Evolutionary conservation across 2,888 invertebrate genomes (phyloP).

Genomic region (Calameuta idolon): DNA sequence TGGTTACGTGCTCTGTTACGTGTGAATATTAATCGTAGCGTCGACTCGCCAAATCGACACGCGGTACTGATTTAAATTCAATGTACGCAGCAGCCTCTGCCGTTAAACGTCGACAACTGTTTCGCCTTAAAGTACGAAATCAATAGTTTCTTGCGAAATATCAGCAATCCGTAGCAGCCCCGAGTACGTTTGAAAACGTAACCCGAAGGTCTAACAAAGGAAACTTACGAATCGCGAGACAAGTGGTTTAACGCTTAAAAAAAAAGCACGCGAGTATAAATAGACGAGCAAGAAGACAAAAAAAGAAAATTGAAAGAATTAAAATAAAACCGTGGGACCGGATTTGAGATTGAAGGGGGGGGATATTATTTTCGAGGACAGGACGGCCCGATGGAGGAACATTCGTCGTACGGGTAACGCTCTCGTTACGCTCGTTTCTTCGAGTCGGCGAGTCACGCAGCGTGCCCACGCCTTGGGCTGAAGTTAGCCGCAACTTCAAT

Average conservation of each 20-base stretch:
- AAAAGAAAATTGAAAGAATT: neutral
- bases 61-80: neutral
- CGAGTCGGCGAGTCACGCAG: conserved; percentile 47
- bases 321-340: neutral
- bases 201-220: neutral
- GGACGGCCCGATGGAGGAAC: neutral
- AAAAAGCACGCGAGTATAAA: neutral
- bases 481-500: conserved; percentile 25
- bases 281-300: neutral
- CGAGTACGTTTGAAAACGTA: neutral
- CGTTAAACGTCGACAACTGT: neutral
- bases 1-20: neutral
- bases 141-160: neutral
- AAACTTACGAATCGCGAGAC: neutral
- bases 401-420: neutral
- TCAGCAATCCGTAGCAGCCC: neutral
- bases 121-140: neutral
- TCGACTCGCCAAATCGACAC: neutral
- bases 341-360: neutral
- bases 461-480: conserved; percentile 47
- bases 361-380: neutral
- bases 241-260: neutral
- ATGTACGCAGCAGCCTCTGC: neutral
- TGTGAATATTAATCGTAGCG: neutral
- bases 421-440: conserved; percentile 7